phyloP scores from a whole-genome alignment of 2,888 invertebrate species.

The Ennomos fuscantarius region DNA sequence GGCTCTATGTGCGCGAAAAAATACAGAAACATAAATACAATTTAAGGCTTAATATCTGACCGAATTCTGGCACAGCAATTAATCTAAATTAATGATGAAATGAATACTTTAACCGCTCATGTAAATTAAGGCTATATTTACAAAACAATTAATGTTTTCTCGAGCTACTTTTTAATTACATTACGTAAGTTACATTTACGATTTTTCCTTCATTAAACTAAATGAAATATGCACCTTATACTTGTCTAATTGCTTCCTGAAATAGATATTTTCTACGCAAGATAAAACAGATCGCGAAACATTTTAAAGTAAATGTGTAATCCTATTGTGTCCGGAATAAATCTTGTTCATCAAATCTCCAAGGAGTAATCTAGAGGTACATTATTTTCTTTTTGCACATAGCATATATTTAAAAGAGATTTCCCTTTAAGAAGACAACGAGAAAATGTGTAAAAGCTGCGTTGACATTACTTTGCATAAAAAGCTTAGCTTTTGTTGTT shows the following conservation, averaged over 20 bases:
- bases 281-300: slow-evolving; percentile 11
- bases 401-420: slow-evolving; percentile 47
- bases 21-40: slow-evolving; percentile 76
- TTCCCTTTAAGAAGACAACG: slow-evolving; percentile 62
- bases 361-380: slow-evolving; percentile 39
- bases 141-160: slow-evolving; percentile 55
- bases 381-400: slow-evolving; percentile 44
- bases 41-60: slow-evolving; percentile 75
- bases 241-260: neutral
- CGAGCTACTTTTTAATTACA: slow-evolving; percentile 59
- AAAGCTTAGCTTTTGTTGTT: neutral
- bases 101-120: slow-evolving; percentile 82
- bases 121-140: slow-evolving; percentile 79
- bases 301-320: slow-evolving; percentile 40
- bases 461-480: slow-evolving; percentile 37
- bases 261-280: slow-evolving; percentile 14
- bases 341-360: slow-evolving; percentile 48
- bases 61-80: slow-evolving; percentile 77
- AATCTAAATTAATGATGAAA: slow-evolving; percentile 83
- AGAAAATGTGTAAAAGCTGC: slow-evolving; percentile 65
- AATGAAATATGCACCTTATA: slow-evolving; percentile 10
- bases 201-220: slow-evolving; percentile 24
- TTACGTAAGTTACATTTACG: slow-evolving; percentile 38
- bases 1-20: slow-evolving; percentile 62
- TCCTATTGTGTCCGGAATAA: slow-evolving; percentile 45